Conservation (phyloP, 2,797 vertebrate species). For the Acomys russatus region DNA sequence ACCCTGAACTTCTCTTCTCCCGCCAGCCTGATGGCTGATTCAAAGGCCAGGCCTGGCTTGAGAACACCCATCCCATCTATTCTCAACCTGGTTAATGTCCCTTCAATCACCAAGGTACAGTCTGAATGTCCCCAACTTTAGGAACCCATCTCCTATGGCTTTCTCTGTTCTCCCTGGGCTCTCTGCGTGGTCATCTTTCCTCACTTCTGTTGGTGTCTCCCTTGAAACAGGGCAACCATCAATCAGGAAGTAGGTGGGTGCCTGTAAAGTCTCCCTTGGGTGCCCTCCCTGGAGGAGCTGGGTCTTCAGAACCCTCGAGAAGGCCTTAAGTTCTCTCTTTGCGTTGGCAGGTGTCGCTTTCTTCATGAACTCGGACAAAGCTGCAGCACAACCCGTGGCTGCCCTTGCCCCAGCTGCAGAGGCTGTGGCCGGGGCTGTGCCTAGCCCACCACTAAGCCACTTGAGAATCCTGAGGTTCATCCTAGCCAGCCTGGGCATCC, state of each 20-base stretch:
- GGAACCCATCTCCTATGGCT: neutral
- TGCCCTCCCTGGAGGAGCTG: neutral
- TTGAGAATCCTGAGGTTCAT: conserved; percentile 57
- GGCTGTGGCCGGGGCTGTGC: neutral
- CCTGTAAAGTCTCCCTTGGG: too few relatives aligned
- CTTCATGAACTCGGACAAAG: neutral
- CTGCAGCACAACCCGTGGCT: neutral
- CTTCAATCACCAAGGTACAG: neutral
- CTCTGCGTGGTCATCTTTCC: neutral
- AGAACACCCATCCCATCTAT: neutral
- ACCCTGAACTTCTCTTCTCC: neutral
- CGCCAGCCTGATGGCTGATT: neutral
- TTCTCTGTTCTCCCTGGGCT: neutral
- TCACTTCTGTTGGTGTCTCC: neutral
- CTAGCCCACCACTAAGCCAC: neutral
- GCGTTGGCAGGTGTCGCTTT: conserved; percentile 54
- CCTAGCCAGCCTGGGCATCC: conserved; percentile 66
- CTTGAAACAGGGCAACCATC: neutral
- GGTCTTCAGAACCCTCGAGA: neutral
- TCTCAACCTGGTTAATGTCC: neutral
- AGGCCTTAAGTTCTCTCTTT: neutral
- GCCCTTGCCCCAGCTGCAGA: neutral
- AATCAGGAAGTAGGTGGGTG: neutral
- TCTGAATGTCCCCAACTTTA: neutral
- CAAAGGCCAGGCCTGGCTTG: neutral